Percentiles rank a stretch among this genome's conserved stretches.
phyloP scores from a whole-genome alignment of 2,113 vertebrate genomes.

The Heterocephalus glaber region DNA sequence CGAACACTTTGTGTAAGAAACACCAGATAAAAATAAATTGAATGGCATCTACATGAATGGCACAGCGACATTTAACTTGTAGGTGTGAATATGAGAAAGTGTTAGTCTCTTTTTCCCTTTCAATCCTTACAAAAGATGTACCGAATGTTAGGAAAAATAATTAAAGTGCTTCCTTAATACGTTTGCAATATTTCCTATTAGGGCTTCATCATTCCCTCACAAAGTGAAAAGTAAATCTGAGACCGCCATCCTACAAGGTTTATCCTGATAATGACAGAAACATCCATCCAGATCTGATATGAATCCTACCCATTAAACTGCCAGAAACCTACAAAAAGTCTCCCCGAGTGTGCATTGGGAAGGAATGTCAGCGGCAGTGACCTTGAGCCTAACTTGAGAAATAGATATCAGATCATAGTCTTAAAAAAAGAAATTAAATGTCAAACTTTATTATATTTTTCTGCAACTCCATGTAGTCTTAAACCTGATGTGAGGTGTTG shows the following conservation, averaged over 20 bases:
- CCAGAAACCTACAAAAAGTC: neutral
- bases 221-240: neutral
- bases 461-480: neutral
- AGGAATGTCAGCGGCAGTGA: neutral
- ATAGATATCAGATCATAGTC: neutral
- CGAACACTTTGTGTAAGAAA: slow-evolving; percentile 9
- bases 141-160: neutral
- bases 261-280: neutral
- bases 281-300: neutral
- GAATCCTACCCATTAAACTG: neutral
- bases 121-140: neutral
- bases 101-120: neutral
- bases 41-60: neutral
- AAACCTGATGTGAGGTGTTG: neutral
- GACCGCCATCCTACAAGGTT: neutral
- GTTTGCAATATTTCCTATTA: neutral
- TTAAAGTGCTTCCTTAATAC: neutral
- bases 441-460: neutral
- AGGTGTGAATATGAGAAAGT: neutral
- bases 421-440: slow-evolving; percentile 35
- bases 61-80: neutral
- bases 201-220: neutral
- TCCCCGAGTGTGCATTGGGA: neutral
- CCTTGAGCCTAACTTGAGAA: neutral
- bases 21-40: slow-evolving; percentile 27